Evolutionary conservation across 2,113 vertebrate species (phyloP).

Genomic region (Setophaga coronata): DNA sequence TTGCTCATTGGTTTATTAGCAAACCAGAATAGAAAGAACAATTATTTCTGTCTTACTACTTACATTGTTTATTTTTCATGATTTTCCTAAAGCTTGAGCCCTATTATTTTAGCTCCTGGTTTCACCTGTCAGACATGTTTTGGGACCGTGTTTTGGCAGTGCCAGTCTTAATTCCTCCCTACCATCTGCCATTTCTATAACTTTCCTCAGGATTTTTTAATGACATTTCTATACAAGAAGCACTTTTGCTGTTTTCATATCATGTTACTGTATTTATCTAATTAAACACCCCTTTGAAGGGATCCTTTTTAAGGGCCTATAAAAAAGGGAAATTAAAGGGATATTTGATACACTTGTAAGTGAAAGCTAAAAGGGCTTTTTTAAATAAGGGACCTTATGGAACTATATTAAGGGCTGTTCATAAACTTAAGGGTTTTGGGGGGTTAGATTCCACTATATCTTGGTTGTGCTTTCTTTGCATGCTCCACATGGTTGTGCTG

Average conservation of each 20-base stretch:
- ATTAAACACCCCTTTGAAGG: background rate
- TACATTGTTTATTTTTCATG: background rate
- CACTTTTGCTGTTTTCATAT: background rate
- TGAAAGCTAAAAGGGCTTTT: background rate
- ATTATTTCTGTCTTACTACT: background rate
- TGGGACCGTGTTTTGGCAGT: background rate
- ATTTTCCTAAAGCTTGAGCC: background rate
- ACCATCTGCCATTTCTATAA: background rate
- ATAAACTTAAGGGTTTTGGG: background rate
- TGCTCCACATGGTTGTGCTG: background rate
- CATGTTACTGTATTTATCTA: background rate
- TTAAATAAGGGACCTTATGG: fast-evolving
- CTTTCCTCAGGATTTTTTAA: background rate
- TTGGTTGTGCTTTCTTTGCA: background rate
- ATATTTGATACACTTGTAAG: background rate
- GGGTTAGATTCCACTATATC: background rate
- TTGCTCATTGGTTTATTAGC: background rate
- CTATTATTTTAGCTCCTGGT: background rate
- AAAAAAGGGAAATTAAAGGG: background rate
- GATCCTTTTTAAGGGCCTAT: background rate
- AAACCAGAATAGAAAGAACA: background rate
- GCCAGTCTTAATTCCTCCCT: background rate
- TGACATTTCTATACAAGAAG: background rate
- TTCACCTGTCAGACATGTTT: background rate
- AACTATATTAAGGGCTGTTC: background rate